Base-by-base conservation (phyloP, 2,113 vertebrate species). In the Triplophysa dalaica region DNA sequence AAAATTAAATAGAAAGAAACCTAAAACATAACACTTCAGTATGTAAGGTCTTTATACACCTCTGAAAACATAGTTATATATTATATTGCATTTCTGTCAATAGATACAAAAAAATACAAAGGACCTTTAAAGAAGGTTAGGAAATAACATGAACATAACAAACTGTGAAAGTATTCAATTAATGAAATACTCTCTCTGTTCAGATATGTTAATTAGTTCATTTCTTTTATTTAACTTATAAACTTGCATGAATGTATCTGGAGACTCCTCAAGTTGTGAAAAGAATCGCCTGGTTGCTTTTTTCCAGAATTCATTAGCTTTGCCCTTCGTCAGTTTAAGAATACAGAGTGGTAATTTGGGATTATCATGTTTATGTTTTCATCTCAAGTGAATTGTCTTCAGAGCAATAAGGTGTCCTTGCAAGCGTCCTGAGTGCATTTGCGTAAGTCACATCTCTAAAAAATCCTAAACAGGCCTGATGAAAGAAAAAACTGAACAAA, bases 391-490 rank as follows among this genome's bases (percentile, higher is more conserved):
- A 54, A 75, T 61, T 64, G 29, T 80, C 65, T 79, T 82, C 75
- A 70, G 61, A 50, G 58, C 33, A 67, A 69, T 43, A 33, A 70
- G 75, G 72, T 70, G 78, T 78, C 83, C 79, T 85, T 85, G 79
- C 50, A 75, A 77, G 83, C 78, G 68, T 80, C 41, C 38, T 66
- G 41, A 78, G 50, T 65, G 80, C 43, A 77, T 64, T 54, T 81
- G 52, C 62, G 29, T 61, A 67, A 79, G 68, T 66, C 72, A 68
- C 81, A 76, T 63, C 50, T 29, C 67, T 43, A 70, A 79, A 62
- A 24, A 41, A n/a, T 2, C 61, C 66, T 38, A n/a, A 33, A 26
- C 45, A 68, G 70, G 56, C 48, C 66, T 68, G 78, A 77, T 79
- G 79, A 81, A 82, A 83, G 54, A 8, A 73, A 70, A 78, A 19